These are phyloP conservation scores for Panzeria rudis DNA, from an alignment of 2,888 invertebrate species.

Conservation along the genomic window DNA sequence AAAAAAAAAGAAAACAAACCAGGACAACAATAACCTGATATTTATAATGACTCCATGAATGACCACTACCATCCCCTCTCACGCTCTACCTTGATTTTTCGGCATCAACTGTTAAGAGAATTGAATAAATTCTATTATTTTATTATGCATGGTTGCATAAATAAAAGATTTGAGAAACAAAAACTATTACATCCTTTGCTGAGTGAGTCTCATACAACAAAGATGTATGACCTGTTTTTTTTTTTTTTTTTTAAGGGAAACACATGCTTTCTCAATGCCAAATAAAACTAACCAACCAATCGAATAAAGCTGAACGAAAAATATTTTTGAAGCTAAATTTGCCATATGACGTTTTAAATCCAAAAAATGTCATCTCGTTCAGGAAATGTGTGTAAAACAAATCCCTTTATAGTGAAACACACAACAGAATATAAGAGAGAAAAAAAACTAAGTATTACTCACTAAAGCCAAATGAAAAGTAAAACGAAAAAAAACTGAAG, in stretches of 20 bases:
- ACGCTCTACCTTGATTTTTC: neutral
- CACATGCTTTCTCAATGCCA: conserved; percentile 3
- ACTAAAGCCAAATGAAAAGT: conserved; percentile 24
- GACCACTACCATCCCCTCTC: neutral
- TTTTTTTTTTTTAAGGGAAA: conserved; percentile 9
- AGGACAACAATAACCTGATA: conserved; percentile 12
- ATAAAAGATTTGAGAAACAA: conserved; percentile 67
- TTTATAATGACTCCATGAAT: conserved; percentile 19
- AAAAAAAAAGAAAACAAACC: neutral
- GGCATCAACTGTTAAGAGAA: conserved; percentile 34
- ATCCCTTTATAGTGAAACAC: conserved; percentile 64
- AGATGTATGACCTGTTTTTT: conserved; percentile 66
- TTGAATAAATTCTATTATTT: conserved; percentile 67
- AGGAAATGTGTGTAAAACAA: conserved; percentile 72
- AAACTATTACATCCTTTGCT: neutral
- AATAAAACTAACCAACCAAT: conserved; percentile 15
- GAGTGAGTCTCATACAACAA: conserved; percentile 5
- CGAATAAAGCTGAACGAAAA: conserved; percentile 20
- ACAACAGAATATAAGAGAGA: conserved; percentile 33
- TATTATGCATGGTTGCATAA: conserved; percentile 71
- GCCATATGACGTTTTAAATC: conserved; percentile 70
- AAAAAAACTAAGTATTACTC: neutral
- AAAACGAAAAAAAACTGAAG: conserved; percentile 7
- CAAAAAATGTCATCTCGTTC: conserved; percentile 66
- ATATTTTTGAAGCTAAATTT: conserved; percentile 37